Conservation (phyloP, 2,113 vertebrate species). For the Butastur rufipennis region DNA sequence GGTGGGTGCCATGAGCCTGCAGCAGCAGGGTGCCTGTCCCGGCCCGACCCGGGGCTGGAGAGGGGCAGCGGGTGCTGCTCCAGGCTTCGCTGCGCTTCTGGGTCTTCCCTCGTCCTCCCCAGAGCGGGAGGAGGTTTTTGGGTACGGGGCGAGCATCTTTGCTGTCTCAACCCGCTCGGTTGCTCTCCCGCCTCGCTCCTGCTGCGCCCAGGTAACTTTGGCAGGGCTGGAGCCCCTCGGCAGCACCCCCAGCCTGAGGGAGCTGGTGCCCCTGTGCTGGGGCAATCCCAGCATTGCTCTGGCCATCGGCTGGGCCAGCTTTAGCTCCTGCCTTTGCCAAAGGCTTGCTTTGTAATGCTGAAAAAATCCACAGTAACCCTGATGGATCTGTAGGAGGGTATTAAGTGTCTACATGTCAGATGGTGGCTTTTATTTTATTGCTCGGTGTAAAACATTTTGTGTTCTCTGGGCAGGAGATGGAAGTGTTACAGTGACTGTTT, state of each 20-base stretch:
- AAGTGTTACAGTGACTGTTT: neutral
- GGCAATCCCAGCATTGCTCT: neutral
- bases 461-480: neutral
- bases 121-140: neutral
- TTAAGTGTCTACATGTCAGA: neutral
- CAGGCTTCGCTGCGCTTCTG: neutral
- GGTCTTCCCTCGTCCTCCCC: rapidly evolving
- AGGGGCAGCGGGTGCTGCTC: neutral
- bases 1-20: neutral
- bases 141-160: too few relatives aligned
- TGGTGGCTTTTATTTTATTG: neutral
- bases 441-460: neutral
- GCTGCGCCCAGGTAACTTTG: rapidly evolving
- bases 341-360: neutral
- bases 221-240: neutral
- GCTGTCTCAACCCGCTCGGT: rapidly evolving
- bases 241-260: neutral
- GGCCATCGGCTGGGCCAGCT: neutral
- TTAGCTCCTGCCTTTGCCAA: neutral
- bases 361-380: neutral
- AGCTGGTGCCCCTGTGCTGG: neutral
- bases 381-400: neutral
- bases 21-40: neutral
- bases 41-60: neutral
- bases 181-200: neutral